Conservation (phyloP, 2,113 vertebrate genomes). For the Tiliqua scincoides region DNA sequence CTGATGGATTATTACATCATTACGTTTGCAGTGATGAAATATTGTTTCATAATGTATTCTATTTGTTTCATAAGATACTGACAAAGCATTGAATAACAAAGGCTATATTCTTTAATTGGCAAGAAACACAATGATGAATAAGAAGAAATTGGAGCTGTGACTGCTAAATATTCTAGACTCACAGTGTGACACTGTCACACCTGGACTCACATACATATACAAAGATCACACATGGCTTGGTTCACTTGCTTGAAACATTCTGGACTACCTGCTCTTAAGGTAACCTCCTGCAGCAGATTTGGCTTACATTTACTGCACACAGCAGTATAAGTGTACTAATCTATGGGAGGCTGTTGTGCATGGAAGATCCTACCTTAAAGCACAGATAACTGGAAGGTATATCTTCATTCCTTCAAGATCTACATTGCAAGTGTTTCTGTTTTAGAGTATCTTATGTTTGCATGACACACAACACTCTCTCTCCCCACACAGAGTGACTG, state of each 20-base stretch:
- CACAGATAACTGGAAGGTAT: not conserved
- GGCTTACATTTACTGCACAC: not conserved
- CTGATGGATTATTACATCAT: not conserved
- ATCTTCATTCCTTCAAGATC: not conserved
- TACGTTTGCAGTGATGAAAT: not conserved
- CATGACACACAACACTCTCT: no score
- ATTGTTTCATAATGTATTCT: not conserved
- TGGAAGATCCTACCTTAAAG: not conserved
- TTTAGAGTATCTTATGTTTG: not conserved
- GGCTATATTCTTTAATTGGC: conserved; percentile 1
- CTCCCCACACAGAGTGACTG: no score
- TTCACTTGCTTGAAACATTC: not conserved
- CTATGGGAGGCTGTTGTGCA: not conserved
- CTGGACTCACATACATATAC: not conserved
- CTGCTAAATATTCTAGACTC: not conserved
- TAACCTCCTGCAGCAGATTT: not conserved
- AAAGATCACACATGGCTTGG: not conserved
- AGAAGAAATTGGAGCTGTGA: conserved; percentile 14
- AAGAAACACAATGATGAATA: conserved; percentile 26
- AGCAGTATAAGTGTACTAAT: not conserved
- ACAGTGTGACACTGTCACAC: not conserved
- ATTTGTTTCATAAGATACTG: conserved; percentile 9
- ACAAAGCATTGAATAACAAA: not conserved
- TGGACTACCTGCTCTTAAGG: not conserved
- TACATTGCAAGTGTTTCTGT: not conserved